Evolutionary conservation across 2,888 invertebrate genomes (phyloP).

Genomic region (Ectemnius lituratus): DNA sequence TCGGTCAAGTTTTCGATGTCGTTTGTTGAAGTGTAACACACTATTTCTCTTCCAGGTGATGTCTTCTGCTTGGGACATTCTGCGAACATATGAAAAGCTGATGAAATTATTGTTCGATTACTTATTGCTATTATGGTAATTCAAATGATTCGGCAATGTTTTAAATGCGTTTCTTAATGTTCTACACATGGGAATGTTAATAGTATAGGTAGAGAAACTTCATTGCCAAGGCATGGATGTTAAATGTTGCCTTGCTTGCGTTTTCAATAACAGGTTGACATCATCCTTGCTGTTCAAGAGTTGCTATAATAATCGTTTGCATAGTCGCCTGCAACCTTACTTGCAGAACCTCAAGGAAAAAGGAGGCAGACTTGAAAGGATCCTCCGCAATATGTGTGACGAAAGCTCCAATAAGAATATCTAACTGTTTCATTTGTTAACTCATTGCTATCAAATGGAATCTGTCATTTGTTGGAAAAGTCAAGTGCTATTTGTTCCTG

Average conservation of each 20-base stretch:
- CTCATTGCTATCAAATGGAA: no score
- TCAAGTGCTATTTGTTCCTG: no score
- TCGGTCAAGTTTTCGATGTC: constrained; percentile 63
- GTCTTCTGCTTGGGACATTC: constrained; percentile 70
- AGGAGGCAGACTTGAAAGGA: constrained; percentile 21
- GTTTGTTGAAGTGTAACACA: constrained; percentile 71
- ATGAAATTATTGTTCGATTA: background rate
- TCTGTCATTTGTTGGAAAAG: no score
- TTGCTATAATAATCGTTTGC: constrained; percentile 66
- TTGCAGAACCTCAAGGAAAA: constrained; percentile 40
- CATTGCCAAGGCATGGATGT: constrained; percentile 39
- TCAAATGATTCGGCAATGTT: no score
- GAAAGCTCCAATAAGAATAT: no score
- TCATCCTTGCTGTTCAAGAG: constrained; percentile 58
- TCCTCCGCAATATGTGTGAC: constrained; percentile 2
- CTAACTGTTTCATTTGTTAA: no score
- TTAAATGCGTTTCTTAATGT: no score
- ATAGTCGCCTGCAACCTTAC: constrained; percentile 54
- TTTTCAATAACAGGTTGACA: constrained; percentile 48
- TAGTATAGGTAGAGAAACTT: background rate
- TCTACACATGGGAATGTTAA: no score
- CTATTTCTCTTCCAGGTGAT: constrained; percentile 71
- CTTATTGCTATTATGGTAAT: no score
- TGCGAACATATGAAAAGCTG: constrained; percentile 36
- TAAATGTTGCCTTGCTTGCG: constrained; percentile 23